phyloP scores from a whole-genome alignment of 2,888 invertebrate species.

The Caenorhabditis sinica region DNA sequence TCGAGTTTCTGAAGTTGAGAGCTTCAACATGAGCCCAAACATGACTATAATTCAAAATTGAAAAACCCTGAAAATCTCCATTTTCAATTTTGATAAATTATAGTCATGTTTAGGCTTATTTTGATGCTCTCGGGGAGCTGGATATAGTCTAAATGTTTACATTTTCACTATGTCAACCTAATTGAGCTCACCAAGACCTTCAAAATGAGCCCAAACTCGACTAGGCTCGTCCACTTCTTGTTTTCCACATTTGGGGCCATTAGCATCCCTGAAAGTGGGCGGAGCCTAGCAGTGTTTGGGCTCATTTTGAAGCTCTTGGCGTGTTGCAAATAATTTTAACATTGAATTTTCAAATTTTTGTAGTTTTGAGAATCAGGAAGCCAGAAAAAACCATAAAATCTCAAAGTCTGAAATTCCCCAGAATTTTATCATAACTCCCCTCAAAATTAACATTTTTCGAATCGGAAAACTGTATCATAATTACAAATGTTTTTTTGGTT shows the following conservation, averaged over 20 bases:
- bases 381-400: no score
- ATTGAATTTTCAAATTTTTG: neutral
- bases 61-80: neutral
- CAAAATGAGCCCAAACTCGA: neutral
- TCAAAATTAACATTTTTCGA: neutral
- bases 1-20: neutral
- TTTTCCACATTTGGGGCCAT: neutral
- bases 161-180: no score
- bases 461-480: neutral
- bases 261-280: neutral
- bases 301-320: neutral
- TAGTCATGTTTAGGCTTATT: neutral
- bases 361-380: neutral
- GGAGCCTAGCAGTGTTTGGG: neutral
- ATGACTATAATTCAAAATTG: neutral
- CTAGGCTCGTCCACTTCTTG: neutral
- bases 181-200: no score
- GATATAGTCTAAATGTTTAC: no score
- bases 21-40: constrained; percentile 2
- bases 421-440: neutral
- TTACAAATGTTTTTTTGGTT: neutral
- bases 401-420: neutral
- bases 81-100: neutral
- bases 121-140: no score
- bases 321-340: no score